Conservation (phyloP, 2,797 vertebrate genomes). For the Protosalanx chinensis region DNA sequence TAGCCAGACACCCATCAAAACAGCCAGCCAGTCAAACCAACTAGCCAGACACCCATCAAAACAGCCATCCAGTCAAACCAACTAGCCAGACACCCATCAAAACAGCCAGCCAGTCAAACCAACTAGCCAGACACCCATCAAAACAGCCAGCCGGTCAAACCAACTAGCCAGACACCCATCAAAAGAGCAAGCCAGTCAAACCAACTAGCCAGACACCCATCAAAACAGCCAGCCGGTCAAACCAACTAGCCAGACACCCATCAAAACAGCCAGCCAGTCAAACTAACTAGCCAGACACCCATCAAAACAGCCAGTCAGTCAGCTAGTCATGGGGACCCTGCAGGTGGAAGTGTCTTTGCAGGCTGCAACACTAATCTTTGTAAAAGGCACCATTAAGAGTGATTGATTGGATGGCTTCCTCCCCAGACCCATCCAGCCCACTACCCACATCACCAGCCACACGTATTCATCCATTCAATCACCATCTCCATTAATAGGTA, state of each 20-base stretch:
- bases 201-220: no score
- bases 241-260: no score
- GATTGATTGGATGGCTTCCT: constrained; percentile 17
- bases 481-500: constrained; percentile 42
- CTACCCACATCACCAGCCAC: not conserved
- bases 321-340: not conserved
- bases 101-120: not conserved
- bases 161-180: not conserved
- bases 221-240: no score
- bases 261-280: constrained; percentile 4
- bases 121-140: not conserved
- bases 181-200: constrained; percentile 15
- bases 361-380: constrained; percentile 34
- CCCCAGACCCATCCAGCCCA: constrained; percentile 5
- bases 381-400: constrained; percentile 37
- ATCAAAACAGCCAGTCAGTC: not conserved
- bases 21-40: no score
- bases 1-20: no score
- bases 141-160: not conserved
- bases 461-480: constrained; percentile 35
- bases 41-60: no score
- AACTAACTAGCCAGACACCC: no score
- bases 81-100: not conserved
- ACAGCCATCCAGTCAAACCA: constrained; percentile 6
- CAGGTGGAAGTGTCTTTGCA: constrained; percentile 3